Base-by-base conservation (phyloP, 2,797 vertebrate species). In the Kryptopterus vitreolus region DNA sequence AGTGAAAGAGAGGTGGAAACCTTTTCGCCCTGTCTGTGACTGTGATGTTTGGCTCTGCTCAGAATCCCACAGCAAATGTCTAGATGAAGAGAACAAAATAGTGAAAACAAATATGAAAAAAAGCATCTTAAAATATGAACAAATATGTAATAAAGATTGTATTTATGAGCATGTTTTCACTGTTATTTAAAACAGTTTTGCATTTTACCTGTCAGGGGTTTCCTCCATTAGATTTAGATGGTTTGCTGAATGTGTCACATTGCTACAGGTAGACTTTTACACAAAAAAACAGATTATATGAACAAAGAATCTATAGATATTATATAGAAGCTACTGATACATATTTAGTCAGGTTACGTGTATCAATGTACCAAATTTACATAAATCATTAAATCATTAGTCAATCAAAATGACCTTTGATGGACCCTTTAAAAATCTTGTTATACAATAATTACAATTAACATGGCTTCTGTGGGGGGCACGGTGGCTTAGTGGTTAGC, bases 131-230 rank as follows among this genome's bases (percentile, higher is more conserved):
- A 43, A 43, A 43, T 43, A 43, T 43, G 7, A n/a, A 10, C 38
- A 43, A 43, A 43, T 43, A 43, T 43, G 10, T 43, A 43, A 43
- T 43, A 43, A 43, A 43, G 8, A 43, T 43, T 7, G 7, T 43
- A 43, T 10, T 43, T 38, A 38, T 7, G 3, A 38, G 7, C 3
- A 38, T 7, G 7, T 38, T 38, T 38, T 3, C 35, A 38, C 13
- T 62, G 20, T n/a, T 38, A 13, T 69, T 62, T 38, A 63, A 63
- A 52, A 9, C 3, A 1, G 0, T 43, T 16, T 61, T 79, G 3
- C 18, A 0, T 58, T 53, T 59, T 76, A 86, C 81, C 82, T 75
- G 38, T 59, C 59, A 62, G 65, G 50, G 18, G 65, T 75, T 57
- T 53, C 66, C 20, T 46, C 76, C 26, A 26, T 62, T 48, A 73